These are phyloP conservation scores for Phainopepla nitens DNA, from an alignment of 2,113 vertebrate species.

Conservation along the genomic window DNA sequence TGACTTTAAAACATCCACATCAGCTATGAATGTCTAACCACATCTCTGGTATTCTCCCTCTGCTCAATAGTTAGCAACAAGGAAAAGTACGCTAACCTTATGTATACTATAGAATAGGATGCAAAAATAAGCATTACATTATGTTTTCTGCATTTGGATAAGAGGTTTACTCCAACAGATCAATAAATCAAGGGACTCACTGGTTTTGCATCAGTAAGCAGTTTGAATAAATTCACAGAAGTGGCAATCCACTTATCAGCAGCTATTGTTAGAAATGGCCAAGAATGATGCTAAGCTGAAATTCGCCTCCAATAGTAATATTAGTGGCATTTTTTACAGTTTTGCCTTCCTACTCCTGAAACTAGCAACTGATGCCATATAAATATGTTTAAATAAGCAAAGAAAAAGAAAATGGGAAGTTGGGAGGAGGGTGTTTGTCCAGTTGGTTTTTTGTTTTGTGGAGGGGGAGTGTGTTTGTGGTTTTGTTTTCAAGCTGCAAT, in stretches of 20 bases:
- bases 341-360: not conserved
- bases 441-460: not conserved
- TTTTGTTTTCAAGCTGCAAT: not conserved
- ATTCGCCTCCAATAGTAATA: not conserved
- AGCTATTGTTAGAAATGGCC: not conserved
- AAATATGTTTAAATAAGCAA: accelerated
- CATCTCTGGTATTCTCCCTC: not conserved
- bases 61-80: not conserved
- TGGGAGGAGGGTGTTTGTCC: accelerated
- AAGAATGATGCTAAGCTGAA: not conserved
- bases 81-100: not conserved
- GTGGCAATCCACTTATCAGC: not conserved
- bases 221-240: not conserved
- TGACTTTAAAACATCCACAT: accelerated
- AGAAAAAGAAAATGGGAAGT: accelerated
- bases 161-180: not conserved
- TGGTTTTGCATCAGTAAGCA: not conserved
- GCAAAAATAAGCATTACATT: not conserved
- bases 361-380: accelerated
- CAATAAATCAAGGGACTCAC: not conserved
- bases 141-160: not conserved
- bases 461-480: accelerated
- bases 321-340: not conserved
- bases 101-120: not conserved
- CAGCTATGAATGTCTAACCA: not conserved